These are phyloP conservation scores for Pitta sordida DNA, from an alignment of 2,113 vertebrate species.

Conservation along the genomic window DNA sequence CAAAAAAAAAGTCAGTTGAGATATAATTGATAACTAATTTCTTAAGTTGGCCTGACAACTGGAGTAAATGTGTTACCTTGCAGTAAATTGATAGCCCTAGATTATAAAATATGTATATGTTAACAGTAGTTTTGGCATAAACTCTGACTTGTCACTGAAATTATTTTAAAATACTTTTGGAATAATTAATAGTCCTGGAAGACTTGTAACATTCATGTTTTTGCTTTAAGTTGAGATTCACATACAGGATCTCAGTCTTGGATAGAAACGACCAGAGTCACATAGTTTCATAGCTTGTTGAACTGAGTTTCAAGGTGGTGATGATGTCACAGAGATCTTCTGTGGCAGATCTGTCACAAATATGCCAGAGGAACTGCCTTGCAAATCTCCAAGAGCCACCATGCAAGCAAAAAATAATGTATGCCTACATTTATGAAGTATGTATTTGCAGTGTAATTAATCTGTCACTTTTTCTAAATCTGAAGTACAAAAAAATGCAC, in stretches of 20 bases:
- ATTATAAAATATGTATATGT: neutral
- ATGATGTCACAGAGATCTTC: neutral
- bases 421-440: neutral
- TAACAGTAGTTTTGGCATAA: neutral
- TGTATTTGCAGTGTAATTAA: neutral
- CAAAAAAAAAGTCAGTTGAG: neutral
- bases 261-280: neutral
- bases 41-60: neutral
- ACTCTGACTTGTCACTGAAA: neutral
- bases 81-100: neutral
- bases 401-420: neutral
- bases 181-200: neutral
- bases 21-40: neutral
- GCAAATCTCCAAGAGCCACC: neutral
- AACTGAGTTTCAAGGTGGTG: neutral
- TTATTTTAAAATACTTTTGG: neutral
- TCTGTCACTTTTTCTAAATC: neutral
- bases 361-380: neutral
- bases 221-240: neutral
- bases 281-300: neutral
- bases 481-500: neutral
- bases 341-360: neutral
- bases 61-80: neutral
- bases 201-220: neutral
- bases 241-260: neutral